Evolutionary conservation across 2,888 invertebrate species (phyloP).

Genomic region (Catocala fraxini): DNA sequence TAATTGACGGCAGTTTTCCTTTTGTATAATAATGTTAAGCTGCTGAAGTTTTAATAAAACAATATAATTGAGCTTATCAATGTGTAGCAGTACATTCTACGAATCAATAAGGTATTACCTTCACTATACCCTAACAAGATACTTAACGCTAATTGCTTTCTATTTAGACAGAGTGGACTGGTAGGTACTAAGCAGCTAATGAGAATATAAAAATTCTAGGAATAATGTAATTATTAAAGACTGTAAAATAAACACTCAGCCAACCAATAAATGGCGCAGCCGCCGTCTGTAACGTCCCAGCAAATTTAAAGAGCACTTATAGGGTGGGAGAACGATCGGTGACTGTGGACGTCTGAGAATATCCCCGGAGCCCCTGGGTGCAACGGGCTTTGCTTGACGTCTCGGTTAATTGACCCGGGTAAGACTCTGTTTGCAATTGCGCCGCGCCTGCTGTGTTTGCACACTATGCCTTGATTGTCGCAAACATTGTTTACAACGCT

Average conservation of each 20-base stretch:
- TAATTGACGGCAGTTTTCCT: constrained; percentile 60
- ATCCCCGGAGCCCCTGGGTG: constrained; percentile 23
- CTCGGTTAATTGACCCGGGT: constrained; percentile 69
- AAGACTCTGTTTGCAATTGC: constrained; percentile 69
- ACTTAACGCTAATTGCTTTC: constrained; percentile 27
- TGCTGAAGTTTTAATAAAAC: constrained; percentile 9
- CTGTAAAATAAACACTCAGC: background rate
- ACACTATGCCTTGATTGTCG: constrained; percentile 62
- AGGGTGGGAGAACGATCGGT: constrained; percentile 21
- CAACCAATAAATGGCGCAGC: constrained; percentile 10
- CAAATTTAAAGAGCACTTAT: constrained; percentile 15
- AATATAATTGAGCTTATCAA: constrained; percentile 1
- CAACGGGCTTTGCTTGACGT: constrained; percentile 52
- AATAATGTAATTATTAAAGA: too few species aligned
- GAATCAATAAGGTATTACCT: constrained; percentile 33
- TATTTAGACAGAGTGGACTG: background rate
- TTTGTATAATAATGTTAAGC: constrained; percentile 30
- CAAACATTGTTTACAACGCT: constrained; percentile 55
- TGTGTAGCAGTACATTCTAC: constrained; percentile 17
- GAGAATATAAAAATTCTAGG: too few species aligned
- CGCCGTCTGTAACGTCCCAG: constrained; percentile 3
- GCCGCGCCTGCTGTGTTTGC: constrained; percentile 69
- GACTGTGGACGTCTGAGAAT: constrained; percentile 21
- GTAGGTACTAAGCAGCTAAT: background rate
- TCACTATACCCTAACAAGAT: constrained; percentile 25